Base-by-base conservation (phyloP, 2,113 vertebrate genomes). In the Xiphias gladius region DNA sequence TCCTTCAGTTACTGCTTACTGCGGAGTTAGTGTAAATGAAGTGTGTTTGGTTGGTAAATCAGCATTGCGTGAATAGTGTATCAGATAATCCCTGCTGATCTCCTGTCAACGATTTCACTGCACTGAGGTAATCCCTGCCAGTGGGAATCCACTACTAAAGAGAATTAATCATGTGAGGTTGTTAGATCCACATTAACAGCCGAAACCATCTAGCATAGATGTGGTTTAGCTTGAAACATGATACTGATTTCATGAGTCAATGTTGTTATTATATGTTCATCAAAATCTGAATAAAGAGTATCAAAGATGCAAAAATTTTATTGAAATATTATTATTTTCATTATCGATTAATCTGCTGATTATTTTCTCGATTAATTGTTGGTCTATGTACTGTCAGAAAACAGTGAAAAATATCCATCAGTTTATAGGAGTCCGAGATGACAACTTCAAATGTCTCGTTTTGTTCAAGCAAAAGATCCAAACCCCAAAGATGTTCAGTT, bases 51-150 rank as follows among this genome's bases (percentile, higher is more conserved):
- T 28, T 72, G 67, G 50, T 86, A 80, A 74, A 79, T 86, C 82
- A 81, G 84, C 57, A 59, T 87, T 80, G 70, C n/a, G 4, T 59
- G 80, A 84, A 73, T 57, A 66, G 79, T 59, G 62, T 70, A 75
- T 73, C 66, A 76, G 62, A 77, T 79, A 79, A 77, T 89, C 78
- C 83, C 87, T 14, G 59, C 68, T 84, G 85, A 89, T 69, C 76
- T 76, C 76, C 64, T 61, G 50, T 72, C 39, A 71, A 12, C 83
- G 3, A 64, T 68, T 66, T 39, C 32, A 19, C 76, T 68, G 79
- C 70, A 70, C 71, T 20, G 26, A 76, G 80, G 43, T 87, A 85
- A 85, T 80, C 82, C 48, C 39, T 66, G 30, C 46, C 71, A 63
- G 65, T 74, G 76, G 62, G 68, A 73, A 72, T 83, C 62, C 68